Conservation (phyloP, 1,140 invertebrate genomes). For the Acromyrmex heyeri region DNA sequence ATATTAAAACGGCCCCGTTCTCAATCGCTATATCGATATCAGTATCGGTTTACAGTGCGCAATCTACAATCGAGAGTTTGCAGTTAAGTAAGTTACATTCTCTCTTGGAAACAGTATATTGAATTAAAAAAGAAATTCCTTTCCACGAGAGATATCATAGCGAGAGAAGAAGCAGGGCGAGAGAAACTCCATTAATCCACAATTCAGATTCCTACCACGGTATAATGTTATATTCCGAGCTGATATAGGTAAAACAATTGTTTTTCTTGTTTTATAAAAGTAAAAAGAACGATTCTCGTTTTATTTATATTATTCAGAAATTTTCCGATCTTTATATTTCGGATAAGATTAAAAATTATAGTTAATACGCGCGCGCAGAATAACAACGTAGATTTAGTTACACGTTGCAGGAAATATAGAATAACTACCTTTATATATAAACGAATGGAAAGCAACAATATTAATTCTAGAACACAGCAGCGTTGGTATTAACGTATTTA, state of each 20-base stretch:
- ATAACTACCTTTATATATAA: neutral
- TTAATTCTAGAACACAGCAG: neutral
- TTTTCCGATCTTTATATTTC: neutral
- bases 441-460: neutral
- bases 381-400: slow-evolving; percentile 17
- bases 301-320: neutral
- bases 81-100: slow-evolving; percentile 22
- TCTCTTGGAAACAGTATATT: slow-evolving; percentile 29
- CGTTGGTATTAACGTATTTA: neutral
- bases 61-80: neutral
- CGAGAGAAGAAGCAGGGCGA: neutral
- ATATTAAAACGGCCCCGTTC: slow-evolving; percentile 25
- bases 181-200: slow-evolving; percentile 45
- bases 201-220: slow-evolving; percentile 39
- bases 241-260: slow-evolving; percentile 9
- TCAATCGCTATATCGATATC: slow-evolving; percentile 6
- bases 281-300: neutral
- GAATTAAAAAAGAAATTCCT: slow-evolving; percentile 51
- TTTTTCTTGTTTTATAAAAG: slow-evolving; percentile 15
- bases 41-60: slow-evolving; percentile 26
- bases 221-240: slow-evolving; percentile 26
- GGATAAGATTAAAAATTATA: slow-evolving; percentile 5
- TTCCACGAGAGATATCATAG: slow-evolving; percentile 15
- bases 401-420: neutral
- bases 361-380: neutral